Conservation (phyloP, 1,140 invertebrate species). For the Drosophila parabipectinata region DNA sequence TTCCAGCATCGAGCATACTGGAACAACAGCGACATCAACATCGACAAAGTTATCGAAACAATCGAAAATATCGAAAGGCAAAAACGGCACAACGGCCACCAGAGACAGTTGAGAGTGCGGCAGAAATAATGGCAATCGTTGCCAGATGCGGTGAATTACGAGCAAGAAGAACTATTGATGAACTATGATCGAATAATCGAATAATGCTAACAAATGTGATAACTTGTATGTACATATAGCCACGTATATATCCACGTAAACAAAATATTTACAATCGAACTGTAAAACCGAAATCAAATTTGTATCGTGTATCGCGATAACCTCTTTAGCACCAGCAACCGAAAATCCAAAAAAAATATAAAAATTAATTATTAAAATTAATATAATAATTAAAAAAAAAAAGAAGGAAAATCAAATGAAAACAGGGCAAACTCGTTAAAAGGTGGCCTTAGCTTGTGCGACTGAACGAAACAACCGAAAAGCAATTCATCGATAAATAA, state of each 20-base stretch:
- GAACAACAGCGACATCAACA: conserved; percentile 19
- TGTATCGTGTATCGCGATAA: conserved; percentile 35
- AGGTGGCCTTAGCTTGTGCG: conserved; percentile 77
- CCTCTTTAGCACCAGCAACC: conserved; percentile 22
- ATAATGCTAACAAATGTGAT: conserved; percentile 76
- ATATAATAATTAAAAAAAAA: conserved; percentile 10
- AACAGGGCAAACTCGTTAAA: conserved; percentile 67
- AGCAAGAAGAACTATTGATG: conserved; percentile 44
- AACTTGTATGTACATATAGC: conserved; percentile 75
- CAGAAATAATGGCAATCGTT: conserved; percentile 47
- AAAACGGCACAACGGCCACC: conserved; percentile 2
- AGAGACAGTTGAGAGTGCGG: conserved; percentile 73
- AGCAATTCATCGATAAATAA: conserved; percentile 41
- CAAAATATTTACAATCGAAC: conserved; percentile 68
- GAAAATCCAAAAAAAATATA: conserved; percentile 10
- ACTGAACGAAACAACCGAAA: conserved; percentile 64
- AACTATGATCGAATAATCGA: conserved; percentile 54
- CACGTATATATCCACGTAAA: conserved; percentile 42
- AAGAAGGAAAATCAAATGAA: conserved; percentile 48
- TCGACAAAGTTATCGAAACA: conserved; percentile 14
- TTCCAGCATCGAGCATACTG: conserved; percentile 13
- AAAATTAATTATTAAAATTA: conserved; percentile 19
- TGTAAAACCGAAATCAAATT: conserved; percentile 30
- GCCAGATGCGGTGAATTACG: conserved; percentile 48
- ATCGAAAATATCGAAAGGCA: conserved; percentile 35